Evolutionary conservation across 2,797 vertebrate species (phyloP), one percentile per base, ranked within the genome.

Genomic region (Atherinosoma microstoma): DNA sequence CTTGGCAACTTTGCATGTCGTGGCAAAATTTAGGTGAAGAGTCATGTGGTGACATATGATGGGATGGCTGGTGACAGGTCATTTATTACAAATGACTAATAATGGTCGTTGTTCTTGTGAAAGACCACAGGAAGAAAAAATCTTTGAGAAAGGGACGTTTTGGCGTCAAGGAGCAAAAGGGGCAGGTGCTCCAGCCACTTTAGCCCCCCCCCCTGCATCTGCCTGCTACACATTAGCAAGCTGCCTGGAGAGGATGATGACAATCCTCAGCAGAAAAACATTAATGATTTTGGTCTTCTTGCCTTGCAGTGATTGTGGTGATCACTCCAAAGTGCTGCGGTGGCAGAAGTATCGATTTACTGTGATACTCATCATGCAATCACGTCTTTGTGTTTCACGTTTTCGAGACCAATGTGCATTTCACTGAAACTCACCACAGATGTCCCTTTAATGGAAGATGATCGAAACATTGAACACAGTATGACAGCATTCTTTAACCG

Each of bases 341-440:
- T 82, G 88, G 90, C 84, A 75, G 67, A 38, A 67, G 47, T 75
- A 92, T 90, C 70, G 88, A 93, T 92, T 83, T 53, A 68, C 56
- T 63, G 53, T 42, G 63, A 87, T 87, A 87, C 82, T 82, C 80
- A 87, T 89, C 82, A 75, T 86, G 75, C 60, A 64, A 58, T 87
- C 75, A 73, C 72, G 67, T 79, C 36, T 58, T 2, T 47, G 63
- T 53, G 69, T 73, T 75, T 60, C 38, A 49, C 56, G 58, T 5
- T 9, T 76, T 75, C 63, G n/a, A 3, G 67, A 69, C 60, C 34
- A 61, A 57, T 68, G 2, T 13, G 30, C 20, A 20, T 47, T 27
- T 13, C 34, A 58, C 32, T 61, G 54, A 60, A 67, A 29, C 10
- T 20, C 58, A 45, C 12, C 12, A 4, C 1, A 16, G 7, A 36